Conservation (phyloP, 2,113 vertebrate species). For the Fregetta grallaria region DNA sequence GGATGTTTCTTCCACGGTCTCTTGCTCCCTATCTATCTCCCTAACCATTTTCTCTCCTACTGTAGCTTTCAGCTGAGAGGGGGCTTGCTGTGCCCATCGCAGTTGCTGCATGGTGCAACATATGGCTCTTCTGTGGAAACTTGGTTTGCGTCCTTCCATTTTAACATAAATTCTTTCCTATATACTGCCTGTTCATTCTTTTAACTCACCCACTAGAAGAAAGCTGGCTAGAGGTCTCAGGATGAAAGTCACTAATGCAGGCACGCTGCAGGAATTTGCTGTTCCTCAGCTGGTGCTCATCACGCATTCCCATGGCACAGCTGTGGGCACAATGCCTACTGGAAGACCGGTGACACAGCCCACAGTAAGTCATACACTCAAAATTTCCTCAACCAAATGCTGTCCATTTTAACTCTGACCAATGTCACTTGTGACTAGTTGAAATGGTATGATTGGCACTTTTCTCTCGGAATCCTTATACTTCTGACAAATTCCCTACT, state of each 20-base stretch:
- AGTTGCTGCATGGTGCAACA: neutral
- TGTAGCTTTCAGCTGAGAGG: neutral
- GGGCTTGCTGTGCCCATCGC: neutral
- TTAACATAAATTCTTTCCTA: neutral
- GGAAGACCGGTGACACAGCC: neutral
- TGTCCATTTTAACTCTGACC: neutral
- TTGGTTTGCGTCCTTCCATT: neutral
- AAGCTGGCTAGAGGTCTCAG: neutral
- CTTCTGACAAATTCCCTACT: neutral
- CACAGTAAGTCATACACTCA: neutral
- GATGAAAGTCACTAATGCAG: neutral
- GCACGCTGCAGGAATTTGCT: neutral
- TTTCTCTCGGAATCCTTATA: neutral
- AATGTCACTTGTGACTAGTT: neutral
- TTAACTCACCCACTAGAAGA: neutral
- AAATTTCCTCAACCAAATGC: neutral
- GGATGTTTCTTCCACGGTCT: neutral
- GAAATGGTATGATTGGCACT: neutral
- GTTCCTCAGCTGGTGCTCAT: neutral
- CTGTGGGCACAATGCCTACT: neutral
- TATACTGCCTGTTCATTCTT: neutral
- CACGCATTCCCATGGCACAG: accelerated
- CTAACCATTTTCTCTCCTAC: neutral
- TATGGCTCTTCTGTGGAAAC: neutral
- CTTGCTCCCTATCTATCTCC: neutral